Evolutionary conservation across 2,113 vertebrate genomes (phyloP).

Genomic region (Acinonyx jubatus): DNA sequence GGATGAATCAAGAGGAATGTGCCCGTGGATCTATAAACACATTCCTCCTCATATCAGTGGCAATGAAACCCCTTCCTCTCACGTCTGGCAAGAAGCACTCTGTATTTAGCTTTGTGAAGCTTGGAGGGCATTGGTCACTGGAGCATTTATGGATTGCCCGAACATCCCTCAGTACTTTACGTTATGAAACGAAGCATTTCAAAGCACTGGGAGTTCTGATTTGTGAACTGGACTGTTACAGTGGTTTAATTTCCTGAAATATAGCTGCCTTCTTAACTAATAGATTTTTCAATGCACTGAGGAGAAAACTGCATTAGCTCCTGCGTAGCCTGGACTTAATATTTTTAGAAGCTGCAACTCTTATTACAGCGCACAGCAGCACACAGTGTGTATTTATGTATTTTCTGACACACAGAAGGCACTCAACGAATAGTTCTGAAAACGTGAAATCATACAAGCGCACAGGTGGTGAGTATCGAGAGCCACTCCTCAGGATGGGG

Average conservation of each 20-base stretch:
- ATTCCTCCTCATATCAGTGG: neutral
- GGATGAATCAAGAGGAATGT: neutral
- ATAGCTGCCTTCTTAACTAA: conserved; percentile 41
- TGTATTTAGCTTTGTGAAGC: neutral
- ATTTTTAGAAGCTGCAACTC: conserved; percentile 59
- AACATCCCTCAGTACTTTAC: conserved; percentile 1
- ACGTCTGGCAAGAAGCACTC: neutral
- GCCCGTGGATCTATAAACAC: neutral
- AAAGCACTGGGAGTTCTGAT: conserved; percentile 54
- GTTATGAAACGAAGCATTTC: conserved; percentile 42
- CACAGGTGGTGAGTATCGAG: neutral
- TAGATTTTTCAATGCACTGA: conserved; percentile 67
- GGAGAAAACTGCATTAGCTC: conserved; percentile 73
- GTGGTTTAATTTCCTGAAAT: conserved; percentile 73
- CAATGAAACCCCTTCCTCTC: neutral
- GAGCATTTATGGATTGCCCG: neutral
- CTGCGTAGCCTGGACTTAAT: conserved; percentile 50
- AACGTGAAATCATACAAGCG: neutral
- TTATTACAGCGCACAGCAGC: neutral
- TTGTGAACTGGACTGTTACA: conserved; percentile 62
- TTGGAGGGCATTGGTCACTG: neutral
- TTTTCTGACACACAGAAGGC: neutral
- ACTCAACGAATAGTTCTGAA: neutral
- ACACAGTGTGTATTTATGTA: neutral
- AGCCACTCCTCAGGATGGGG: neutral